These are phyloP conservation scores for Hylaeus volcanicus DNA, from an alignment of 1,140 invertebrate species.

Conservation along the genomic window DNA sequence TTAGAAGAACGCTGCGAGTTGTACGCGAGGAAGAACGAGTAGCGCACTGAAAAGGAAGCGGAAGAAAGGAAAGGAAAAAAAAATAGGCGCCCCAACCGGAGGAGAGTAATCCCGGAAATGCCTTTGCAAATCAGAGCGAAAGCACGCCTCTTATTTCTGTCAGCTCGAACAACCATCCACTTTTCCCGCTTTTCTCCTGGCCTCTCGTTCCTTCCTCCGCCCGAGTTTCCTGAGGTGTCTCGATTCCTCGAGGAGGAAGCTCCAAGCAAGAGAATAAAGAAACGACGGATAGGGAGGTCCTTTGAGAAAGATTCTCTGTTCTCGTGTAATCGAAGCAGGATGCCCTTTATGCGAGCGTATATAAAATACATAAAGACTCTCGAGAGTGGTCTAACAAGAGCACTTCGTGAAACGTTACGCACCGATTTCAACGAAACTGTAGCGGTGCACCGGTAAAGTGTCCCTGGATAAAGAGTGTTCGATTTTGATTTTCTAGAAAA, in stretches of 20 bases:
- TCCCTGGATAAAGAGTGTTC: no score
- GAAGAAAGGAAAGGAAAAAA: not conserved
- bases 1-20: slow-evolving; percentile 11
- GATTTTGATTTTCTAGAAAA: no score
- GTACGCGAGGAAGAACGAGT: no score
- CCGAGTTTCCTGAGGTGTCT: not conserved
- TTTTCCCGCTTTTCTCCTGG: not conserved
- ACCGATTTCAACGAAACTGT: not conserved
- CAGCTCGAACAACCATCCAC: slow-evolving; percentile 47
- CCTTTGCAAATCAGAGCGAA: slow-evolving; percentile 60
- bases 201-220: no score
- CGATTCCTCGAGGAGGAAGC: slow-evolving; percentile 7
- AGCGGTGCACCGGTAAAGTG: not conserved
- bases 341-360: slow-evolving; percentile 41
- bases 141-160: slow-evolving; percentile 41
- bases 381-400: not conserved
- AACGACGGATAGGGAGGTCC: slow-evolving; percentile 3
- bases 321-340: slow-evolving; percentile 11
- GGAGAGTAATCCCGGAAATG: slow-evolving; percentile 59
- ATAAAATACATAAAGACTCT: slow-evolving; percentile 32
- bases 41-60: not conserved
- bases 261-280: no score
- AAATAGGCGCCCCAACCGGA: not conserved
- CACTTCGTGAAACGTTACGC: not conserved
- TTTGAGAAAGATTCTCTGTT: slow-evolving; percentile 40